phyloP scores from a whole-genome alignment of 2,888 invertebrate species.

The Caenorhabditis drosophilae region DNA sequence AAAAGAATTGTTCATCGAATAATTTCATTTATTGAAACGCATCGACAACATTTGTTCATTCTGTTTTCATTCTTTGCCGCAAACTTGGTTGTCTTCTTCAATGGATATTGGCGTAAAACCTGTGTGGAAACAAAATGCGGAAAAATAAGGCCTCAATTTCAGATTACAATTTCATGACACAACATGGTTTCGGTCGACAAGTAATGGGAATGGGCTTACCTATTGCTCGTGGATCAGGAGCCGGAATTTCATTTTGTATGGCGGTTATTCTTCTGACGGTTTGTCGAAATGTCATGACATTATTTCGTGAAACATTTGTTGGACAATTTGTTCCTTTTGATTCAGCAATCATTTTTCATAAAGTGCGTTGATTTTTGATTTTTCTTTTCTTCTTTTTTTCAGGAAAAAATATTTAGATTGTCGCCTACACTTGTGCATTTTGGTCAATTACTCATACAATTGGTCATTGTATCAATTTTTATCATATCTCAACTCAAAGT shows the following conservation, averaged over 20 bases:
- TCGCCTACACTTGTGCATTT: slow-evolving; percentile 89
- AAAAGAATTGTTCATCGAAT: slow-evolving; percentile 11
- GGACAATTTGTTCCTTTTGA: slow-evolving; percentile 92
- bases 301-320: slow-evolving; percentile 88
- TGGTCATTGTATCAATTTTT: slow-evolving; percentile 94
- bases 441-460: slow-evolving; percentile 89
- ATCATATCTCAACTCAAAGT: slow-evolving; percentile 93
- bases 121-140: background rate
- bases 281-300: slow-evolving; percentile 86
- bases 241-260: slow-evolving; percentile 91
- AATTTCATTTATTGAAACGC: slow-evolving; percentile 87
- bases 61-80: slow-evolving; percentile 90
- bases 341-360: slow-evolving; percentile 94
- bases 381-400: too few relatives aligned
- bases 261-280: slow-evolving; percentile 83
- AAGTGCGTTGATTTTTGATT: too few relatives aligned
- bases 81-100: slow-evolving; percentile 89
- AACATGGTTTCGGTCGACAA: slow-evolving; percentile 89
- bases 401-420: slow-evolving; percentile 76
- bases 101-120: slow-evolving; percentile 86
- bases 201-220: slow-evolving; percentile 82
- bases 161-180: slow-evolving; percentile 95
- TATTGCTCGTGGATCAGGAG: slow-evolving; percentile 74
- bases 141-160: slow-evolving; percentile 1
- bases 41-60: slow-evolving; percentile 90